Base-by-base conservation (phyloP, 2,113 vertebrate species). In the Colinus virginianus region DNA sequence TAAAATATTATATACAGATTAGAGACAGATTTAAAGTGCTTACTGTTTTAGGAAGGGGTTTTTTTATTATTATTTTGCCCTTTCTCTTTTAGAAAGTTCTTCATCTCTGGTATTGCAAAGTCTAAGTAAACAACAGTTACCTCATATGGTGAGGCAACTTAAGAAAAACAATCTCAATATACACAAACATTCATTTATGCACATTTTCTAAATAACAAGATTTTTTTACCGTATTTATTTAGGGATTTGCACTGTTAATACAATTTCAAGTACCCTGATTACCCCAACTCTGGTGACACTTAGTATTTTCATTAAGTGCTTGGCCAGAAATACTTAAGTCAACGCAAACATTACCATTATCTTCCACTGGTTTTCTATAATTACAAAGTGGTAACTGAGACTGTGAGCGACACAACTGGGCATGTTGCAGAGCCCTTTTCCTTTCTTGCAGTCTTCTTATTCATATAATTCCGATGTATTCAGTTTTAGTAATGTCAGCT, bases 401-500 rank as follows among this genome's bases (percentile, higher is more conserved):
- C 45, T 4, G 42, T 18, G 40, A 90, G 30, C 75, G 71, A 87
- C 43, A 64, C 58, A 93, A 84, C 0, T 53, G 34, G 72, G 77
- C 76, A 75, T 45, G 51, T 25, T 85, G 76, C 79, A 88, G 38
- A 43, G 68, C 56, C 66, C 45, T 84, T 84, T 70, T 51, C 11
- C 48, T 68, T 76, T 82, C 74, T 79, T 87, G 53, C 62, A 78
- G 59, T 40, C 61, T 63, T 71, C 85, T 59, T 91, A 93, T 62
- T 94, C 79, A 90, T 78, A 75, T 80, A 76, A 88, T 87, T 86
- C 76, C 84, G 66, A 30, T 45, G 84, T 38, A 87, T 88, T 89
- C 91, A 70, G 84, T 90, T 95, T 94, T 87, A 87, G 64, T 84
- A 90, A 81, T 96, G 96, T 95, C 92, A 91, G 76, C 45, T 64